A percentile compares a stretch with the other conserved stretches of the same genome.
Evolutionary conservation across 2,113 vertebrate genomes (phyloP).

Genomic region (Tachysurus vachellii): DNA sequence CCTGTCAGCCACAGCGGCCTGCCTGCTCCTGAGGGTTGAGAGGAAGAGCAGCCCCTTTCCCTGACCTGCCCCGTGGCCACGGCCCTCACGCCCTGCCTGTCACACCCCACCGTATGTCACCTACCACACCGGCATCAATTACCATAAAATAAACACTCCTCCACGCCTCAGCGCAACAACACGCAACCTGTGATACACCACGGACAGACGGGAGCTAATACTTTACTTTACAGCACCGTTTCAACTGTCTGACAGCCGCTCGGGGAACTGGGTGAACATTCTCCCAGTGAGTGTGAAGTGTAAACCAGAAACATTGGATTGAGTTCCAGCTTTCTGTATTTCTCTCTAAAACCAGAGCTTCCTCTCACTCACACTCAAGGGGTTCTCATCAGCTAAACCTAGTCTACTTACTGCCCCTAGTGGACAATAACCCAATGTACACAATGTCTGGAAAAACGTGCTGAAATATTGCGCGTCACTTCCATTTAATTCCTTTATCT

Average conservation of each 20-base stretch:
- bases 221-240: background rate
- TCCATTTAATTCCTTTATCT: background rate
- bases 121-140: constrained; percentile 54
- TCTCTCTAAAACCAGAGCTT: background rate
- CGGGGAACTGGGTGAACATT: background rate
- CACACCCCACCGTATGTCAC: constrained; percentile 60
- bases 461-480: background rate
- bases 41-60: constrained; percentile 60
- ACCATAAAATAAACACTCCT: constrained; percentile 52
- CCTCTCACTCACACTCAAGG: background rate
- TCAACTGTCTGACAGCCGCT: background rate
- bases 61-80: constrained; percentile 52
- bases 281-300: background rate
- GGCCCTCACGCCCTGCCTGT: constrained; percentile 50
- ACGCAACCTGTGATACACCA: constrained; percentile 38
- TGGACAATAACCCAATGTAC: constrained; percentile 36
- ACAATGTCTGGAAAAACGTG: background rate
- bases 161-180: constrained; percentile 27
- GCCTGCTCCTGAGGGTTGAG: constrained; percentile 63
- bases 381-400: background rate
- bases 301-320: background rate
- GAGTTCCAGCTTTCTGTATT: background rate
- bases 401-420: constrained; percentile 58
- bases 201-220: constrained; percentile 37
- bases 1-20: constrained; percentile 68